Conservation (phyloP, 2,888 invertebrate species). For the Lycocerus yunnanus region DNA sequence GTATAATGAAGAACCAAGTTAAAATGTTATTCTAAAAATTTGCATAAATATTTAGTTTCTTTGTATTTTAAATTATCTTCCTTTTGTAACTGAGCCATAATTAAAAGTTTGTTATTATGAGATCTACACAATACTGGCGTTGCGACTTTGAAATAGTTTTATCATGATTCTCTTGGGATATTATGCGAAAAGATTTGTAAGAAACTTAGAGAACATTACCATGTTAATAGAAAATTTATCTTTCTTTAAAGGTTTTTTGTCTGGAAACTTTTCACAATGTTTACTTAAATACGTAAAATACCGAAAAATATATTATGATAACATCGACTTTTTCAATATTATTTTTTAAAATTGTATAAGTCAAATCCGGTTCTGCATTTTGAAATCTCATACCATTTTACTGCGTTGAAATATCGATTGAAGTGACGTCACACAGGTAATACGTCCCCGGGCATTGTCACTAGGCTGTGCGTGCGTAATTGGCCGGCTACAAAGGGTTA, state of each 20-base stretch:
- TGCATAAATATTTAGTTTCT: not conserved
- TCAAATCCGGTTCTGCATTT: constrained; percentile 15
- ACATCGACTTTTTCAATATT: not conserved
- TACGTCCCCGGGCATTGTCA: constrained; percentile 47
- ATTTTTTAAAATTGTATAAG: not conserved
- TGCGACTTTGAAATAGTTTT: not conserved
- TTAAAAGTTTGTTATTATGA: not conserved
- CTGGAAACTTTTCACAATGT: not conserved
- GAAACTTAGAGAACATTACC: not conserved
- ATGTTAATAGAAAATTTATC: not conserved
- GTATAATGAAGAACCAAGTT: not conserved
- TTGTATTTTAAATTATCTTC: not conserved
- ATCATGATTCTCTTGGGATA: not conserved
- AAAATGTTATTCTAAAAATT: not conserved
- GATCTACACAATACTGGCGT: not conserved
- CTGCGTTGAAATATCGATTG: constrained; percentile 54
- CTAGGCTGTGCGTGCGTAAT: constrained; percentile 39
- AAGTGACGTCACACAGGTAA: constrained; percentile 49
- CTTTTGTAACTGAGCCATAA: not conserved
- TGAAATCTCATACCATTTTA: constrained; percentile 48
- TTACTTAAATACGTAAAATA: not conserved
- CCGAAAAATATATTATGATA: not conserved
- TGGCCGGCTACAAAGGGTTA: constrained; percentile 40
- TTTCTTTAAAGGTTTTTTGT: not conserved
- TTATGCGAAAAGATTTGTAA: not conserved